phyloP scores from a whole-genome alignment of 2,113 vertebrate species.

The Dromaius novaehollandiae region DNA sequence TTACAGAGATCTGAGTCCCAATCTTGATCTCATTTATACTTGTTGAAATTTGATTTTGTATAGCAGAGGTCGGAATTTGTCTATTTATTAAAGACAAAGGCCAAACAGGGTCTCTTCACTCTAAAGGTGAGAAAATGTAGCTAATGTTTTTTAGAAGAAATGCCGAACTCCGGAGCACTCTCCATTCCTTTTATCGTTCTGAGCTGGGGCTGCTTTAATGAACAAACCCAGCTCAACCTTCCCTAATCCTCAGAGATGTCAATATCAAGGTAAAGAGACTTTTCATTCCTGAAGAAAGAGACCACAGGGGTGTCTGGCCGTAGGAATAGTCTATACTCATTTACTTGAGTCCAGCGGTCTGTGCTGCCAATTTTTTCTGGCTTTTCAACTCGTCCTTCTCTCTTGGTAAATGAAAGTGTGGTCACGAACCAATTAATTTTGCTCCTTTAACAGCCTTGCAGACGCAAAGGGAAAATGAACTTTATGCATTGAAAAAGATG shows the following conservation, averaged over 20 bases:
- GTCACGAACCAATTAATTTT: constrained; percentile 35
- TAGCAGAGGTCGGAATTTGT: not conserved
- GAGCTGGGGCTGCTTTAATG: not conserved
- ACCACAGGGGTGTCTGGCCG: not conserved
- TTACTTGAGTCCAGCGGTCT: not conserved
- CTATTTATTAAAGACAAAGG: not conserved
- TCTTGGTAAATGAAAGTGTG: constrained; percentile 15
- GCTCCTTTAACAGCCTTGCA: constrained; percentile 36
- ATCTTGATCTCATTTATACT: not conserved
- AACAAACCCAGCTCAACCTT: not conserved
- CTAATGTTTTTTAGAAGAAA: not conserved
- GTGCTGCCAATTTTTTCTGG: not conserved
- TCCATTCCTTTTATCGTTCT: not conserved
- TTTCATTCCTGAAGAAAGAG: constrained; percentile 23
- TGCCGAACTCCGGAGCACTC: not conserved
- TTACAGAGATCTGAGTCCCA: not conserved
- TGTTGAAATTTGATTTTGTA: not conserved
- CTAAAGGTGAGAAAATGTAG: not conserved
- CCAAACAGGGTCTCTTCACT: not conserved
- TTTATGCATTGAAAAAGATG: not conserved
- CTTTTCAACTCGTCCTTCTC: constrained; percentile 18
- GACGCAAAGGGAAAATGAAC: constrained; percentile 30
- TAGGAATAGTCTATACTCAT: not conserved
- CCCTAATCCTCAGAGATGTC: not conserved
- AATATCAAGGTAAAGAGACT: constrained; percentile 1